Conservation (phyloP, 2,797 vertebrate species). For the Oryzias sinensis region DNA sequence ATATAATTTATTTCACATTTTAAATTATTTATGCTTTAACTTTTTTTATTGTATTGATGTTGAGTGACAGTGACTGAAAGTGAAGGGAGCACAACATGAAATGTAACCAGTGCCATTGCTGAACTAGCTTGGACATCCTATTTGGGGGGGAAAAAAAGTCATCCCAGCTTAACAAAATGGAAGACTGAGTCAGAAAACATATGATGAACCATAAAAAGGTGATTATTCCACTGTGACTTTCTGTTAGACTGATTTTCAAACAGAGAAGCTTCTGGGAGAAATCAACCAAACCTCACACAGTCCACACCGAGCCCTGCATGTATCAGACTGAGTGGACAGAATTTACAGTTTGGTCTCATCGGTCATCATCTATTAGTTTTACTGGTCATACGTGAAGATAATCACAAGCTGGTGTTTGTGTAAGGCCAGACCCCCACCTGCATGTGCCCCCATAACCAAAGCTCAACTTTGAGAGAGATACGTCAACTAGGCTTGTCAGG, state of each 20-base stretch:
- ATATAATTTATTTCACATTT: too few relatives aligned
- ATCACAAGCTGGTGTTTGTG: constrained; percentile 75
- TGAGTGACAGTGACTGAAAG: background rate
- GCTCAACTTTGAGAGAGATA: constrained; percentile 60
- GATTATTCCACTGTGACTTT: constrained; percentile 63
- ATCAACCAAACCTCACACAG: constrained; percentile 57
- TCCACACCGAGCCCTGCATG: constrained; percentile 66
- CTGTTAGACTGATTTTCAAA: constrained; percentile 60
- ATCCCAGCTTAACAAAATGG: constrained; percentile 45
- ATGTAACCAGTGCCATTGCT: constrained; percentile 28
- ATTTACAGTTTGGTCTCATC: constrained; percentile 77
- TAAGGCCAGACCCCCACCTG: constrained; percentile 77
- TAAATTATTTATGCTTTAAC: too few relatives aligned
- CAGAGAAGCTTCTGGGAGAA: constrained; percentile 63
- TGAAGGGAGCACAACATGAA: constrained; percentile 35
- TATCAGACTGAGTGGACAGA: constrained; percentile 67
- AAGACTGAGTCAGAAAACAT: constrained; percentile 60
- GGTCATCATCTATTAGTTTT: constrained; percentile 80
- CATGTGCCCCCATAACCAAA: constrained; percentile 71
- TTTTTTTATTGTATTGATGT: too few relatives aligned
- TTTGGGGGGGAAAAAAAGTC: constrained; percentile 19
- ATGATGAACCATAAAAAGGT: constrained; percentile 55
- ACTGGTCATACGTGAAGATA: constrained; percentile 73
- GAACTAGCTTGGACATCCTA: constrained; percentile 42
- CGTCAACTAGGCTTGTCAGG: constrained; percentile 48